Base-by-base conservation (phyloP, 2,888 invertebrate species). In the Pycnomerus fuliginosus region DNA sequence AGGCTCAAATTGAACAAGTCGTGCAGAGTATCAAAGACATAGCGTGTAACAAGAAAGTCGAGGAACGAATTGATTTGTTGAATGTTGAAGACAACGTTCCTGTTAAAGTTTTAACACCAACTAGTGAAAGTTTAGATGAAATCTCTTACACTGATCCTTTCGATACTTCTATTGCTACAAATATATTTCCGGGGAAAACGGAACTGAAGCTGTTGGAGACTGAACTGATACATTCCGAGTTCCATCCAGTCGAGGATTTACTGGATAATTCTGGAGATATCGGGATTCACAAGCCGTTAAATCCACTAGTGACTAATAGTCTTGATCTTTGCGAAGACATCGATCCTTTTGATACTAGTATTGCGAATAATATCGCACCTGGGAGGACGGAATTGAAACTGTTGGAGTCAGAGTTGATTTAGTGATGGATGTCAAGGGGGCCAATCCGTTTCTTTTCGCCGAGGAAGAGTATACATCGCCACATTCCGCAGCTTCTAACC, bases 321-420 rank as follows among this genome's bases (percentile, higher is more conserved):
- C 39, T 45, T 12, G 76, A 52, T 16, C 55, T 58, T 67, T 76
- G 78, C 37, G 76, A 64, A 8, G 73, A 83, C 53, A 68, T 78
- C 17, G 90, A 91, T 75, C 90, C 90, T 0, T 91, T 91, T 61
- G 90, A 91, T 64, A 90, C 90, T 0, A 88, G 89, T 2, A 85
- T 87, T 58, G 88, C 87, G 0, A 76, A 77, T 32, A 80, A 84
- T 61, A 76, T 90, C 27, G 81, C 80, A 50, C 89, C 88, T 0
- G 89, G 90, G 2, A 82, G 80, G 67, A 82, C 87, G 0, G 90
- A 90, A 70, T 68, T 90, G 0, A 87, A 87, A 63, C 67, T 88
- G 12, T 71, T 91, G 0, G 90, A 90, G 68, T 85, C 83, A 33
- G 89, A 91, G 68, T 75, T 90, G 58, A 76, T 78, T 53, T 70